phyloP scores from a whole-genome alignment of 2,113 vertebrate genomes.

The Bos javanicus region DNA sequence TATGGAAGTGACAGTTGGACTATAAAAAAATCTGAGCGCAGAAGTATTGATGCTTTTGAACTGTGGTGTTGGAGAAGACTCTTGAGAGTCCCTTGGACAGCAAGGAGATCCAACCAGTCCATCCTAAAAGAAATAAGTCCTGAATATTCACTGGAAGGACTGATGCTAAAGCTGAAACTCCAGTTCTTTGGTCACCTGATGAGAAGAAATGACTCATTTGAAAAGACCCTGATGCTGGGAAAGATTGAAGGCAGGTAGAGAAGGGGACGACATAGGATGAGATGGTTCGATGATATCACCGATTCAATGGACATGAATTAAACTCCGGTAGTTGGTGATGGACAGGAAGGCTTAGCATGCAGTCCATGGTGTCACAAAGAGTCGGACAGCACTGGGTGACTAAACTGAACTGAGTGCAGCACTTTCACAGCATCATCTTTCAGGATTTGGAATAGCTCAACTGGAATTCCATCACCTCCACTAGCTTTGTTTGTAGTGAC shows the following conservation, averaged over 20 bases:
- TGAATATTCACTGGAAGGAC: background rate
- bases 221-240: background rate
- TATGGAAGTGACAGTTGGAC: background rate
- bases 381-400: background rate
- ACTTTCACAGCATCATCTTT: background rate
- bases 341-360: background rate
- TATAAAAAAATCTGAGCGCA: background rate
- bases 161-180: background rate
- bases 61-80: background rate
- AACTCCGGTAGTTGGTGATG: background rate
- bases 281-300: background rate
- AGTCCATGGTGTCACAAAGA: background rate
- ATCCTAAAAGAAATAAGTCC: background rate
- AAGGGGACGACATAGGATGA: background rate
- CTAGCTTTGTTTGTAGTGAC: background rate
- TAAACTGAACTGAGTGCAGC: background rate
- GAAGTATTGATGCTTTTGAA: background rate
- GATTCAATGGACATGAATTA: background rate
- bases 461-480: background rate
- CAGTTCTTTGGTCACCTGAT: background rate
- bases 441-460: background rate
- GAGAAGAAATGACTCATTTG: rapidly evolving
- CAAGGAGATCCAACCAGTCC: background rate
- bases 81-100: background rate
- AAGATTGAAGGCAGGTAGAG: background rate